Evolutionary conservation across 2,797 vertebrate genomes (phyloP), one percentile per base, ranked within the genome.

Genomic region (Argya squamiceps): DNA sequence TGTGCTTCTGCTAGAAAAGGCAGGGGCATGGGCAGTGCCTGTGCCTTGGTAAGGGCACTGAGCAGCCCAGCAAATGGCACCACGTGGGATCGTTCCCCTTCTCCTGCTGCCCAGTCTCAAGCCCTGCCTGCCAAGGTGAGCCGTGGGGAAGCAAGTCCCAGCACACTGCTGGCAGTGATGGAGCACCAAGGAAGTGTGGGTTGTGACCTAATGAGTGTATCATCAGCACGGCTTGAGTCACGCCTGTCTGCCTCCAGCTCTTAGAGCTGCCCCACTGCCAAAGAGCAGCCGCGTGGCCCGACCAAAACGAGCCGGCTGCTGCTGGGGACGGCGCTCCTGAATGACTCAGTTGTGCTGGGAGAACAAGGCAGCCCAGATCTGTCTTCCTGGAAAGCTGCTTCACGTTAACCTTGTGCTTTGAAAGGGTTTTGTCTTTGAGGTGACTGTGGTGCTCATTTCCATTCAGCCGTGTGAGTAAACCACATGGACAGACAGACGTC

Each of bases 331-430:
- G 86, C 4, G 16, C 76, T 87, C 37, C 41, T 91, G 47, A 92
- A 92, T 93, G 88, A 75, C 65, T 68, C 77, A 46, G 55, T 92
- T 79, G 82, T 91, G 89, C 74, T 71, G 90, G 41, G 87, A 95
- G 63, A 36, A 81, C 67, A 50, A 80, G 64, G 88, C 78, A 95
- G 83, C 79, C 37, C 63, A 64, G 71, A 80, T 79, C 74, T 50
- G 30, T 21, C 94, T 84, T 83, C 73, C 81, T 83, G 84, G 85
- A 95, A 93, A 93, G 85, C 76, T 73, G 56, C 67, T 89, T 70
- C 17, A 0, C 41, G 3, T 32, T 8, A 47, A 39, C 65, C 73
- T 46, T 17, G 47, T 47, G 80, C 85, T 79, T 79, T 20, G 37
- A 64, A n/a, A 84, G 0, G 4, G 52, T 50, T 84, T 49, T 73